phyloP scores from a whole-genome alignment of 2,797 vertebrate species.

The Podarcis siculus region DNA sequence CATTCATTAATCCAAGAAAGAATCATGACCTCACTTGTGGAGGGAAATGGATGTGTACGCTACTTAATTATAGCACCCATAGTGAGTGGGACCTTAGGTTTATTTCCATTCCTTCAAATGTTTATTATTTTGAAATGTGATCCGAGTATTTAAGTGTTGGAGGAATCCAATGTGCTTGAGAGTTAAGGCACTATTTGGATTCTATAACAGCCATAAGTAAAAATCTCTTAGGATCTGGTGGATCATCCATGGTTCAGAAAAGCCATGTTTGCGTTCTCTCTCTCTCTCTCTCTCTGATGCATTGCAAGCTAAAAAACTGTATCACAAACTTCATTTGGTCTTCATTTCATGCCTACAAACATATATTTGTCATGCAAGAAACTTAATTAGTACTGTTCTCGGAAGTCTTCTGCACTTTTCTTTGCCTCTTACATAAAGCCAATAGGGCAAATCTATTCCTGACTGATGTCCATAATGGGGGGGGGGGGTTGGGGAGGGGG shows the following conservation, averaged over 20 bases:
- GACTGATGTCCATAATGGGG: neutral
- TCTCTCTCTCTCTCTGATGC: no score
- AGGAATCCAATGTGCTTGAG: neutral
- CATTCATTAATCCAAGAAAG: slow-evolving; percentile 46
- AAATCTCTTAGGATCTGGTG: neutral
- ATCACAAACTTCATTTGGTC: neutral
- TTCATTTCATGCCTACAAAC: neutral
- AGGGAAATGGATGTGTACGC: slow-evolving; percentile 44
- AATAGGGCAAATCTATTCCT: neutral
- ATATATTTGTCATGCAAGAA: neutral
- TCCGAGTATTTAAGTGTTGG: neutral
- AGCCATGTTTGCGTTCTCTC: neutral
- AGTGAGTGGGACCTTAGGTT: neutral
- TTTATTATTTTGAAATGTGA: neutral
- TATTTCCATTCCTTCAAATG: neutral
- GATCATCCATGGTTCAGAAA: neutral
- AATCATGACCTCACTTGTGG: slow-evolving; percentile 38
- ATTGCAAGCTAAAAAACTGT: neutral
- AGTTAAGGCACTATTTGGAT: neutral
- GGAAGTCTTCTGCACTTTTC: neutral
- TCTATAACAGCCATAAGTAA: neutral
- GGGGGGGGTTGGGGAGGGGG: neutral
- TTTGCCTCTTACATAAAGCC: neutral
- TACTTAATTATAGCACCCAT: slow-evolving; percentile 41
- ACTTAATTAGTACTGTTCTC: neutral